Evolutionary conservation across 35 echinoderm and acorn worm species (phyloP).

Genomic region (Heliocidaris tuberculata): DNA sequence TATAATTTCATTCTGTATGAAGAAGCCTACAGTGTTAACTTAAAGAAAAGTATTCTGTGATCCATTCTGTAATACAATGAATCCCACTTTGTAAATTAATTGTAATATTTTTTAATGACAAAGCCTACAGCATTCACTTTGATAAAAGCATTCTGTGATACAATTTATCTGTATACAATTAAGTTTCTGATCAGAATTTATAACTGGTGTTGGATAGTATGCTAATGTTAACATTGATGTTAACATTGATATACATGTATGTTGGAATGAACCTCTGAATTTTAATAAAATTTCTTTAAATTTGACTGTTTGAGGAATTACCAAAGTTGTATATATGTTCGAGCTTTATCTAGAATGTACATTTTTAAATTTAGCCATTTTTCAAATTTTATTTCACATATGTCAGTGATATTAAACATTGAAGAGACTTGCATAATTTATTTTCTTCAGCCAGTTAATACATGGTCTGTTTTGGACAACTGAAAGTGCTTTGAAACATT

Average conservation of each 20-base stretch:
- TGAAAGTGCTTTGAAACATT: background rate
- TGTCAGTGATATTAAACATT: slow-evolving; percentile 7
- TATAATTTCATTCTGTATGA: too few species aligned
- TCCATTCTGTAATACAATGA: background rate
- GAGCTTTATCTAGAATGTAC: background rate
- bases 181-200: background rate
- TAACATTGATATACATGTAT: slow-evolving; percentile 11
- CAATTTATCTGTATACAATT: background rate
- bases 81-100: background rate
- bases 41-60: too few species aligned
- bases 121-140: background rate
- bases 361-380: background rate
- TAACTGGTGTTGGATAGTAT: slow-evolving; percentile 30
- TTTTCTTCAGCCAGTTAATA: background rate
- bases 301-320: slow-evolving; percentile 16
- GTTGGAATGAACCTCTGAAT: slow-evolving; percentile 33
- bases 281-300: slow-evolving; percentile 14
- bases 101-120: background rate
- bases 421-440: background rate
- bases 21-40: too few species aligned
- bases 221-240: background rate
- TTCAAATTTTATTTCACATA: background rate
- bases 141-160: background rate
- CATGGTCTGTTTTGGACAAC: background rate
- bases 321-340: background rate